These are phyloP conservation scores for Sciaenops ocellatus DNA, from an alignment of 2,797 vertebrate species.

Conservation along the genomic window DNA sequence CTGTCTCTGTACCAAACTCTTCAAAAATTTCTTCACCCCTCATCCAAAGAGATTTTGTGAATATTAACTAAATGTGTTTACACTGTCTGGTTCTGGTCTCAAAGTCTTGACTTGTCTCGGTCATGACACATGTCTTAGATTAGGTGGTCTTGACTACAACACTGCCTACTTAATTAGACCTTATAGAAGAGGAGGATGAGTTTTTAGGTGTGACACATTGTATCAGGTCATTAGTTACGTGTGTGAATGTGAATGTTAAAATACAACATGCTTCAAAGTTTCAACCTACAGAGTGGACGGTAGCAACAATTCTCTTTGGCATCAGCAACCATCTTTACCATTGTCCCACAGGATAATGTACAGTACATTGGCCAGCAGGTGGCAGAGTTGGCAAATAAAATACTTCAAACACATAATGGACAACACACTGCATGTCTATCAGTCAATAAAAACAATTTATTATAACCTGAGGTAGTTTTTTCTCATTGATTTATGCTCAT, in stretches of 20 bases:
- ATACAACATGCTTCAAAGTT: background rate
- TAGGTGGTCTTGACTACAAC: too few relatives aligned
- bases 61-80: too few relatives aligned
- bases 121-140: too few relatives aligned
- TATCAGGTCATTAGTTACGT: background rate
- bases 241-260: background rate
- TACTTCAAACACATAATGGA: background rate
- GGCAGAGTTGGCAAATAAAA: conserved; percentile 56
- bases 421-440: background rate
- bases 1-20: too few relatives aligned
- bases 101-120: too few relatives aligned
- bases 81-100: too few relatives aligned
- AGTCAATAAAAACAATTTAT: background rate
- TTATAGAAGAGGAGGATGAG: background rate
- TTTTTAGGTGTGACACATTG: background rate
- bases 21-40: too few relatives aligned
- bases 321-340: too few relatives aligned
- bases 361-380: conserved; percentile 58
- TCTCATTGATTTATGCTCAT: background rate
- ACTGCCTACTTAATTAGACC: background rate
- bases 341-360: background rate
- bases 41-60: too few relatives aligned
- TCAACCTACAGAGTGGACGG: background rate
- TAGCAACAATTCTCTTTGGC: background rate
- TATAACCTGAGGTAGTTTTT: background rate